Conservation (phyloP, 2,888 invertebrate species). For the Thymelicus sylvestris region DNA sequence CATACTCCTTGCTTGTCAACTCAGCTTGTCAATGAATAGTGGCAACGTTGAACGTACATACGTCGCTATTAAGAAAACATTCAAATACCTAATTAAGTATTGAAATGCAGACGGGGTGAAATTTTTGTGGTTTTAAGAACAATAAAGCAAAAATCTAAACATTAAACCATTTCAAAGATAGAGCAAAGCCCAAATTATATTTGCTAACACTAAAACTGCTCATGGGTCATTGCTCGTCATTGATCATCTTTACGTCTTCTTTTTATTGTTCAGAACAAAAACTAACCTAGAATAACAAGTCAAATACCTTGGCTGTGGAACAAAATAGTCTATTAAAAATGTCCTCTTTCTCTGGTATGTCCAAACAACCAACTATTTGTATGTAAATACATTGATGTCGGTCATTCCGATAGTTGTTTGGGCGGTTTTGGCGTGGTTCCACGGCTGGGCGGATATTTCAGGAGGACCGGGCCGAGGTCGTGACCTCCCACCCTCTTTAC, state of each 20-base stretch:
- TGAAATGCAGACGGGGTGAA: too few species aligned
- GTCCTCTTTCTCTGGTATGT: constrained; percentile 22
- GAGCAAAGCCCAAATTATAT: too few species aligned
- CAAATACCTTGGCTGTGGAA: background rate
- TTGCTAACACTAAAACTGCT: too few species aligned
- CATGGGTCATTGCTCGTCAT: background rate
- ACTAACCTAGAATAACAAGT: background rate
- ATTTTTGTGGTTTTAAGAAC: too few species aligned
- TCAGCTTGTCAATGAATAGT: too few species aligned
- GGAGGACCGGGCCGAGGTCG: constrained; percentile 60
- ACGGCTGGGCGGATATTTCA: constrained; percentile 61
- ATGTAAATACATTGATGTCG: constrained; percentile 29
- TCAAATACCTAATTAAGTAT: too few species aligned
- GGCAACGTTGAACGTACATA: too few species aligned
- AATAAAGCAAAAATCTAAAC: too few species aligned
- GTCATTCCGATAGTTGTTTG: constrained; percentile 35
- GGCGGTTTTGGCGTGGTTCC: constrained; percentile 62
- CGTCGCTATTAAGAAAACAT: too few species aligned
- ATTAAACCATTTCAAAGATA: too few species aligned
- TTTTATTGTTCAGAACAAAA: background rate
- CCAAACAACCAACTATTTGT: constrained; percentile 28
- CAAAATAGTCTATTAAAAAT: constrained; percentile 10
- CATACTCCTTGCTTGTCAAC: too few species aligned
- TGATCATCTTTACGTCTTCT: background rate
- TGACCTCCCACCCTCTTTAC: constrained; percentile 59